Percentiles rank a stretch among this genome's conserved stretches.
These are phyloP conservation scores for Aramus guarauna DNA, from an alignment of 2,113 vertebrate species.

Conservation along the genomic window DNA sequence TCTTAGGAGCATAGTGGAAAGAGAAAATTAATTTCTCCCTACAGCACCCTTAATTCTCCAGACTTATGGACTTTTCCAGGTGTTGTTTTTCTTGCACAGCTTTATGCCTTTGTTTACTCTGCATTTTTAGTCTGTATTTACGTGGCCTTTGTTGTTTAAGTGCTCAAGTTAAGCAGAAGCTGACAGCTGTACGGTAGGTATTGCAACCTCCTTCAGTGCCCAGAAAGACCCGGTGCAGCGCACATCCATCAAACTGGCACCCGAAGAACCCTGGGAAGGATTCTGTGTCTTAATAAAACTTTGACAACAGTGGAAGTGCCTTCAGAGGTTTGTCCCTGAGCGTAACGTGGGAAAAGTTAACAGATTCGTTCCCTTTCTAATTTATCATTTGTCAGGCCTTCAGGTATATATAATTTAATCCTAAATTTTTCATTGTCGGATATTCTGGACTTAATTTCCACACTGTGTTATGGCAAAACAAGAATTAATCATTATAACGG, in stretches of 20 bases:
- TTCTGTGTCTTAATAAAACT: slow-evolving; percentile 34
- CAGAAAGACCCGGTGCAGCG: background rate
- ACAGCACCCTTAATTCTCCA: background rate
- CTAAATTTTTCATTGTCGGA: background rate
- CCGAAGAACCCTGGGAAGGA: slow-evolving; percentile 7
- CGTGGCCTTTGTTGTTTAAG: background rate
- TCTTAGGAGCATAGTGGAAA: background rate
- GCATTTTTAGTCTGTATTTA: background rate
- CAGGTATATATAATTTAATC: background rate
- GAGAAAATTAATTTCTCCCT: background rate
- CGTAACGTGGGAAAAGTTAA: background rate
- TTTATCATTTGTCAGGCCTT: slow-evolving; percentile 44
- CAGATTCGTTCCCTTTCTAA: slow-evolving; percentile 19
- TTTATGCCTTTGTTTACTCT: background rate
- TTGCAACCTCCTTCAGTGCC: background rate
- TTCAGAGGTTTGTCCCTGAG: slow-evolving; percentile 4
- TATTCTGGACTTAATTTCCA: background rate
- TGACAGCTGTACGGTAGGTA: background rate
- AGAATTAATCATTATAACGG: background rate
- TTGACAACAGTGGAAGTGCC: background rate
- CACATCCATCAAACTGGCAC: slow-evolving; percentile 57
- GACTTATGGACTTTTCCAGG: background rate
- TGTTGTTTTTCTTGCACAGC: background rate
- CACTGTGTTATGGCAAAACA: background rate
- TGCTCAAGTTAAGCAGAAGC: background rate